Base-by-base conservation (phyloP, 2,113 vertebrate genomes). In the Chamaetylas fuelleborni region DNA sequence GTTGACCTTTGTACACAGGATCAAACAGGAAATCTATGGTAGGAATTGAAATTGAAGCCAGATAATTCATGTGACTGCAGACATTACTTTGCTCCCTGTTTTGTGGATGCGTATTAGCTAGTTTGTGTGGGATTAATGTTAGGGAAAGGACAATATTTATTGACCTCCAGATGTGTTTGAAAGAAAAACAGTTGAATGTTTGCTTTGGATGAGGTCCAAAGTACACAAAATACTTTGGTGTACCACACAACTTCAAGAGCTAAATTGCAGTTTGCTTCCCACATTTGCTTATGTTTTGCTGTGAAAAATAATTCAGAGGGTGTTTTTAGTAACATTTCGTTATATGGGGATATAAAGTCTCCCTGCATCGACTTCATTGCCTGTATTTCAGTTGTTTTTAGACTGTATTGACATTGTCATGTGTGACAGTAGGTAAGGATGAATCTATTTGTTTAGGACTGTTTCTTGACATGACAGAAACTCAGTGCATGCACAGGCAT, bases 101-200 rank as follows among this genome's bases (percentile, higher is more conserved):
- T 82, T 70, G 50, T 94, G 66, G 48, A 36, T 94, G 70, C 33
- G 3, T 91, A 72, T 66, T 74, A 65, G 33, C 45, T 14, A 43
- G 54, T 85, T 85, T 76, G 33, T 65, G 50, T 91, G 78, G 58
- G 58, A 73, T 58, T 92, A 47, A 72, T 43, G 20, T 62, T 90
- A 77, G 61, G 33, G 54, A 45, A 62, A 82, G 54, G 57, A 71
- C 65, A 88, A 65, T 91, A 80, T 92, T 73, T 87, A 65, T 77
- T 95, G 78, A 94, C 42, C 45, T 91, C 53, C 57, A 87, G 65
- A 95, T 90, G 61, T 58, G 23, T 76, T 73, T 87, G 48, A 70
- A 92, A 92, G 70, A 81, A 72, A 91, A 84, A 31, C 18, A 45
- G 42, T 61, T 81, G 36, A 97, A 69, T 89, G 31, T 92, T 96